Conservation (phyloP, 2,113 vertebrate species). For the Eupsittula cactorum region DNA sequence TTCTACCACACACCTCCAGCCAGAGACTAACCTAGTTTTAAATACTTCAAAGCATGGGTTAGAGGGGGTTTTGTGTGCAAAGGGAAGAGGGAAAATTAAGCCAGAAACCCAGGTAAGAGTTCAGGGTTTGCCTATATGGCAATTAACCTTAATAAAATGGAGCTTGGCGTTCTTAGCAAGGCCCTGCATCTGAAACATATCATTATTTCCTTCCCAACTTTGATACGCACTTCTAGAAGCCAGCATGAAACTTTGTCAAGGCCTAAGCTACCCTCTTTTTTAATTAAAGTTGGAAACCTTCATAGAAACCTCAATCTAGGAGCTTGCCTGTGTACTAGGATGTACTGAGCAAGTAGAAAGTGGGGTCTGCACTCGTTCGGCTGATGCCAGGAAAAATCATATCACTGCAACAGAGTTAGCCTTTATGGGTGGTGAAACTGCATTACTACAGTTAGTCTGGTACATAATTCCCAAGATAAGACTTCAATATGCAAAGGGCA, state of each 20-base stretch:
- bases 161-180: not conserved
- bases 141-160: slow-evolving; percentile 8
- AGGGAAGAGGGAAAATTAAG: slow-evolving; percentile 46
- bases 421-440: not conserved
- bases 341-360: not conserved
- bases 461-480: not conserved
- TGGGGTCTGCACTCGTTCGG: not conserved
- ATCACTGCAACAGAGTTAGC: not conserved
- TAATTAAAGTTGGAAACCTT: not conserved
- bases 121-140: slow-evolving; percentile 6
- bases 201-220: slow-evolving; percentile 26
- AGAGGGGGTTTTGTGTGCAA: slow-evolving; percentile 32
- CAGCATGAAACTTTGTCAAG: not conserved
- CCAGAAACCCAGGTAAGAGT: slow-evolving; percentile 60
- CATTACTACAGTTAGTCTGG: not conserved
- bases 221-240: not conserved
- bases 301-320: not conserved
- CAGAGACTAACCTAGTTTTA: slow-evolving; percentile 61
- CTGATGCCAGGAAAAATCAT: not conserved
- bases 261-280: not conserved
- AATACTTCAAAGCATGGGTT: slow-evolving; percentile 57
- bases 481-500: not conserved
- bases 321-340: not conserved
- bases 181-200: not conserved
- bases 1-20: slow-evolving; percentile 66